Evolutionary conservation across 2,888 invertebrate genomes (phyloP), one percentile per base, ranked within the genome.

Genomic region (Leucophenga montana): DNA sequence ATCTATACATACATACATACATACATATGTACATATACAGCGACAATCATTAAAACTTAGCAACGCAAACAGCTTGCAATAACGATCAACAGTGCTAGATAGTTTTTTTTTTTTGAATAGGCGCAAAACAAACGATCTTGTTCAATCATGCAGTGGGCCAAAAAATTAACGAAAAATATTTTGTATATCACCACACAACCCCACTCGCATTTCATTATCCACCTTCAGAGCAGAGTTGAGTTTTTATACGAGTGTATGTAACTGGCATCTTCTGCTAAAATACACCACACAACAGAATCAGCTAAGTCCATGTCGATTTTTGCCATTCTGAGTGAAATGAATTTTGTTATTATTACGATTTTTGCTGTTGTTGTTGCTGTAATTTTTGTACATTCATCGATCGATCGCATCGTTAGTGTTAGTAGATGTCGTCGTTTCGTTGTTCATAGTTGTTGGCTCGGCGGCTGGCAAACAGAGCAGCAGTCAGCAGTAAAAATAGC

Each of bases 251-350:
- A n/a, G 4, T 27, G 27, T 4, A 20, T 59, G 39, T 66, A 66
- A 54, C 46, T 62, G 66, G 14, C 54, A 56, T 50, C 64, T 39
- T 53, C 27, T 14, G 18, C 59, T 50, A 22, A 59, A 66, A 69
- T 31, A 56, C 69, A 67, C 67, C 65, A 70, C 57, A 62, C 48
- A 31, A 62, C 27, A 33, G 46, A 64, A 59, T 27, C 8, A 3
- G 33, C 3, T 33, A 5, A 3, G 33, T 33, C 33, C 4, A 11
- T 8, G 9, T 61, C 16, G 46, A 68, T 73, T 73, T 72, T 84
- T 84, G 81, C 84, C 84, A 84, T 81, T 81, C 81, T 82, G 80
- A 84, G 83, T 83, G 83, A 82, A 81, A 77, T 83, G 79, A 74
- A 77, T 27, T 27, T 27, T 3, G 71, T 77, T 77, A 79, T 78